Evolutionary conservation across 1,140 invertebrate genomes (phyloP).

Genomic region (Drosophila novamexicana): DNA sequence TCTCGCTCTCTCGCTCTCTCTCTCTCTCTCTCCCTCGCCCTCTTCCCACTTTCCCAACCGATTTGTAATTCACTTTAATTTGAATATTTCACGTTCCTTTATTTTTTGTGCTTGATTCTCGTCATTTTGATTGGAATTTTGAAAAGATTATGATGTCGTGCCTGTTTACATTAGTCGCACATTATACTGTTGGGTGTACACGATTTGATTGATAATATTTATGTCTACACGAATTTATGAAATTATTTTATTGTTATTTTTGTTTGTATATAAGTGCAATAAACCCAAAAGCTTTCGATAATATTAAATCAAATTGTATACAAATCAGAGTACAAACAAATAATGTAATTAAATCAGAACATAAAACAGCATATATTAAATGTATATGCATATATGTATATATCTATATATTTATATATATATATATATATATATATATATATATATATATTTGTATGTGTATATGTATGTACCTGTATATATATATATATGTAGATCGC

Average conservation of each 20-base stretch:
- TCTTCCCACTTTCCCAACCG: not conserved
- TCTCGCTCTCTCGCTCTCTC: not conserved
- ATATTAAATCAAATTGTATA: not conserved
- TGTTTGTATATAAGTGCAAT: not conserved
- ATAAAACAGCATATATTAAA: slow-evolving; percentile 16
- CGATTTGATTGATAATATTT: not conserved
- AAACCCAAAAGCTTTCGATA: not conserved
- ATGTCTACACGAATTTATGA: not conserved
- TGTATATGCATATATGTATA: slow-evolving; percentile 11
- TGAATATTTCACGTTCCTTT: slow-evolving; percentile 1
- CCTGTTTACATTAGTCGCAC: slow-evolving; percentile 1
- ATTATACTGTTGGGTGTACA: not conserved
- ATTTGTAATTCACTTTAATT: not conserved
- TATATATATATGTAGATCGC: slow-evolving; percentile 65
- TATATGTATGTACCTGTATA: slow-evolving; percentile 35
- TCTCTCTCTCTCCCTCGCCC: not conserved
- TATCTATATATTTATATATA: slow-evolving; percentile 2
- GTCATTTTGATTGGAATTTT: not conserved
- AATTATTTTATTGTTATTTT: not conserved
- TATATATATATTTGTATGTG: slow-evolving; percentile 27
- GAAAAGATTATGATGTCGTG: not conserved
- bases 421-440: slow-evolving; percentile 21
- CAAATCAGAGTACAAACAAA: slow-evolving; percentile 11
- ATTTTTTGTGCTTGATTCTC: not conserved
- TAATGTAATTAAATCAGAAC: not conserved